Evolutionary conservation across 1,140 invertebrate species (phyloP).

Genomic region (Drosophila melanica): DNA sequence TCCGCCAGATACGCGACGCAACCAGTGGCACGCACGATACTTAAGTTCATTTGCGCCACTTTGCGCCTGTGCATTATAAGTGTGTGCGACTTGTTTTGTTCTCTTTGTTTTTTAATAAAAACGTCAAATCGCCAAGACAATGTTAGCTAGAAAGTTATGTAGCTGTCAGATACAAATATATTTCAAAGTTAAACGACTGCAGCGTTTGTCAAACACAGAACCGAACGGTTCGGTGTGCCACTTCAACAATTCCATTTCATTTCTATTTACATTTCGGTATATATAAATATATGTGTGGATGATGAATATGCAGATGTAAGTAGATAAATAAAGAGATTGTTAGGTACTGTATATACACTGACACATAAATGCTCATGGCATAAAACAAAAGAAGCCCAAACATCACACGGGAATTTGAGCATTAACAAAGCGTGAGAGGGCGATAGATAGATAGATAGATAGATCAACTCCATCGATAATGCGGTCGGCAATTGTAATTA

Average conservation of each 20-base stretch:
- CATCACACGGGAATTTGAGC: not conserved
- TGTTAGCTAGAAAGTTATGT: conserved; percentile 30
- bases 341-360: not conserved
- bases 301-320: conserved; percentile 32
- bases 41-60: conserved; percentile 81
- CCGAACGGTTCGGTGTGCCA: conserved; percentile 68
- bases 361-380: conserved; percentile 15
- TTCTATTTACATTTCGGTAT: conserved; percentile 10
- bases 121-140: not conserved
- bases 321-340: conserved; percentile 11
- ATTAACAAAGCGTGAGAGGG: not conserved
- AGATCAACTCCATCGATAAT: conserved; percentile 11
- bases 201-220: conserved; percentile 25
- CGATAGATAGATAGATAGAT: not conserved
- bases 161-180: conserved; percentile 48
- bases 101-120: conserved; percentile 16
- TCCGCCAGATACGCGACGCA: conserved; percentile 35
- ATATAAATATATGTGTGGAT: conserved; percentile 2
- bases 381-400: conserved; percentile 14
- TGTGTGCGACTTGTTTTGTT: conserved; percentile 42
- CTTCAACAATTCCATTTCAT: conserved; percentile 48
- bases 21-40: conserved; percentile 56
- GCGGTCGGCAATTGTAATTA: conserved; percentile 20
- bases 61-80: conserved; percentile 73
- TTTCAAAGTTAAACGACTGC: conserved; percentile 23